Evolutionary conservation across 2,888 invertebrate genomes (phyloP).

Genomic region (Fragum whitleyi): DNA sequence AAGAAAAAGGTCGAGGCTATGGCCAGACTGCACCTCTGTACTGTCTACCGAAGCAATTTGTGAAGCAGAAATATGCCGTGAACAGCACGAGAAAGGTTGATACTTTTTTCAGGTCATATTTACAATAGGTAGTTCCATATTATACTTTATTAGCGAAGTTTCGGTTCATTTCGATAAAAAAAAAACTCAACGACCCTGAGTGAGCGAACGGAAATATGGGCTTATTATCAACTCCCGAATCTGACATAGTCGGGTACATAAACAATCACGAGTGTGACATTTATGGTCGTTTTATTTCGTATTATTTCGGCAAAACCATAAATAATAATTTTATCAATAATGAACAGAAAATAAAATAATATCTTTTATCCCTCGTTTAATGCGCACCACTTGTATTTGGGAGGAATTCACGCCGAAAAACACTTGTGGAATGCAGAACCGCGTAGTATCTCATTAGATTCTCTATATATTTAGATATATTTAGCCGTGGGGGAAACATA

Average conservation of each 20-base stretch:
- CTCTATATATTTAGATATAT: background rate
- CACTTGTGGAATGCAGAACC: background rate
- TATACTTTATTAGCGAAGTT: no score
- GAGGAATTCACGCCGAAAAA: constrained; percentile 5
- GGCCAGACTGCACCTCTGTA: no score
- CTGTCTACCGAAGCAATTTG: no score
- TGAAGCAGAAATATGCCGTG: no score
- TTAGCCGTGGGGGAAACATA: constrained; percentile 10
- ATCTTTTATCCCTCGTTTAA: constrained; percentile 25
- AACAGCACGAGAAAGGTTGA: no score
- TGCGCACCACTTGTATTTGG: constrained; percentile 2
- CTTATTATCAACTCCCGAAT: constrained; percentile 4
- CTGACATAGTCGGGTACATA: constrained; percentile 5
- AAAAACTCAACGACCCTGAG: background rate
- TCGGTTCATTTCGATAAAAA: background rate
- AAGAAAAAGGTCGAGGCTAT: no score
- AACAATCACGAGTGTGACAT: constrained; percentile 31
- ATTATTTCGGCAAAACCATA: constrained; percentile 31
- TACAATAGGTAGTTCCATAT: no score
- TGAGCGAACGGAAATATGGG: background rate
- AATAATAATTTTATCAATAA: constrained; percentile 31
- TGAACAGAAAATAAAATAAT: constrained; percentile 32
- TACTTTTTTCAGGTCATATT: no score
- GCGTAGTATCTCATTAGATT: background rate
- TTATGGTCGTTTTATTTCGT: constrained; percentile 37